phyloP scores from a whole-genome alignment of 2,113 vertebrate species.

The Turdus rufiventris region DNA sequence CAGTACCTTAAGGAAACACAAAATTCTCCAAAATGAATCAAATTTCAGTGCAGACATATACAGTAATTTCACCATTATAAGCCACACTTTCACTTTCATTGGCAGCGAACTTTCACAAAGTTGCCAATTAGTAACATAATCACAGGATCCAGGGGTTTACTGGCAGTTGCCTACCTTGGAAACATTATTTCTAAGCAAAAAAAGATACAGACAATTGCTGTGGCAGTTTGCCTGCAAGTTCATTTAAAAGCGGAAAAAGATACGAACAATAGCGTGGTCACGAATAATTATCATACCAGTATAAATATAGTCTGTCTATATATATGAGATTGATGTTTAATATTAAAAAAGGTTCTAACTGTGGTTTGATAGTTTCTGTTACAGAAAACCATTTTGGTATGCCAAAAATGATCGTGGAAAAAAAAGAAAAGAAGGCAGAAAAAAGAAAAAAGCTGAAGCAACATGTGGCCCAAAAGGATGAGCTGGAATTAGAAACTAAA shows the following conservation, averaged over 20 bases:
- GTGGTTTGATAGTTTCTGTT: background rate
- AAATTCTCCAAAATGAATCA: background rate
- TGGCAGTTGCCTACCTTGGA: too few species aligned
- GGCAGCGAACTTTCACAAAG: too few species aligned
- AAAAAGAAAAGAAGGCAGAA: background rate
- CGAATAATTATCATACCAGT: background rate
- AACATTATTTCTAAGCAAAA: too few species aligned
- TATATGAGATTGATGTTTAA: background rate
- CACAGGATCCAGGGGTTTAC: too few species aligned
- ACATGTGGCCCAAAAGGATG: rapidly evolving
- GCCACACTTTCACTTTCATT: too few species aligned
- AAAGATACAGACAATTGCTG: too few species aligned
- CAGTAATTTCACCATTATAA: too few species aligned
- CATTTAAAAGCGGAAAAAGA: too few species aligned
- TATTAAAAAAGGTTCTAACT: background rate
- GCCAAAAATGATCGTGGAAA: slow-evolving; percentile 5
- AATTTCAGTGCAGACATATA: background rate
- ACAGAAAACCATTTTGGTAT: slow-evolving; percentile 17
- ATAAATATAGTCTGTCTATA: background rate
- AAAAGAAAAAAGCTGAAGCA: slow-evolving; percentile 56
- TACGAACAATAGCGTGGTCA: too few species aligned
- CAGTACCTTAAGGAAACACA: background rate
- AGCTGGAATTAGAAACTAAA: background rate
- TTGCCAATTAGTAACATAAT: too few species aligned
- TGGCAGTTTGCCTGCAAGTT: too few species aligned